phyloP scores from a whole-genome alignment of 2,113 vertebrate species.

The Motacilla alba region DNA sequence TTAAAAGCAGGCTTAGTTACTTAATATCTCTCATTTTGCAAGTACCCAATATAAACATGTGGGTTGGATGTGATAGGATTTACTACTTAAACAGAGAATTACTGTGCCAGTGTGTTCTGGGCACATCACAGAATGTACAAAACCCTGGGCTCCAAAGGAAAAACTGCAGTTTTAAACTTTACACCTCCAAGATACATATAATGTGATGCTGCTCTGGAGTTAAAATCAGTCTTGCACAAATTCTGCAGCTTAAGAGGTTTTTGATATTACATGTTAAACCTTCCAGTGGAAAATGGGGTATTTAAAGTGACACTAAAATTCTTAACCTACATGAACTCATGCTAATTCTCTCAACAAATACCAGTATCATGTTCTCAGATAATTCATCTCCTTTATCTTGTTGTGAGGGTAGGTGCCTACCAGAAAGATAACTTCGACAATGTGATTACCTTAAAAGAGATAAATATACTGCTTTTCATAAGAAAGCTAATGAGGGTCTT shows the following conservation, averaged over 20 bases:
- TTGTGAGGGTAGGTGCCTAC: neutral
- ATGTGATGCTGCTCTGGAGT: neutral
- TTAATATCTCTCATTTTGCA: slow-evolving; percentile 12
- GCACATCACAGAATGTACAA: neutral
- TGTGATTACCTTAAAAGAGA: neutral
- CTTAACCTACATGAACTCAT: neutral
- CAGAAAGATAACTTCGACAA: neutral
- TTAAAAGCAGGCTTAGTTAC: slow-evolving; percentile 6
- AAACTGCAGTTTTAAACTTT: neutral
- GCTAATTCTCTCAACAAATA: neutral
- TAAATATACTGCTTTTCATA: neutral
- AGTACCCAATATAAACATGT: slow-evolving; percentile 16
- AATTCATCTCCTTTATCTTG: neutral
- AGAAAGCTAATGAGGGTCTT: neutral
- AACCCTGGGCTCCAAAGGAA: neutral
- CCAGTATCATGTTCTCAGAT: neutral
- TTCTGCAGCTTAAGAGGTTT: neutral
- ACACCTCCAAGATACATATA: neutral
- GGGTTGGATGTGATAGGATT: slow-evolving; percentile 19
- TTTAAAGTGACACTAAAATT: neutral
- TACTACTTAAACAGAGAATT: slow-evolving; percentile 11
- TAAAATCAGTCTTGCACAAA: neutral
- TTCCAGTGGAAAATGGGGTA: neutral
- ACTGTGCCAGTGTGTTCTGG: neutral
- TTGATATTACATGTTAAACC: neutral